Percentiles rank a stretch among this genome's conserved stretches.
Conservation (phyloP, 2,797 vertebrate genomes). For the Urocyon cinereoargenteus region DNA sequence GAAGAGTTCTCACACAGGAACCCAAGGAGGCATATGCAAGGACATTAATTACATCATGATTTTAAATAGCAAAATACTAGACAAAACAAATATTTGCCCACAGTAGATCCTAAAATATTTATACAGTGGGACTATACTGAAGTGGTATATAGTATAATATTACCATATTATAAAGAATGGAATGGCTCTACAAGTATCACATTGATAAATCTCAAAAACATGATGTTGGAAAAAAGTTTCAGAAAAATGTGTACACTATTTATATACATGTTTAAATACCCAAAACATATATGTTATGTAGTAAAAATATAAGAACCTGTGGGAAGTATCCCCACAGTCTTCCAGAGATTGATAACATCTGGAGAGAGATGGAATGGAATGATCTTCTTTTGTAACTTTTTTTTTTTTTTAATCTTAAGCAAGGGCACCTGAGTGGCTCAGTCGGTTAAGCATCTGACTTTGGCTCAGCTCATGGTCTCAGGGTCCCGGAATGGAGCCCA, state of each 20-base stretch:
- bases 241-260: slow-evolving; percentile 13
- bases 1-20: neutral
- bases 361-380: slow-evolving; percentile 10
- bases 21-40: neutral
- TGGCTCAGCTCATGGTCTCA: neutral
- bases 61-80: slow-evolving; percentile 40
- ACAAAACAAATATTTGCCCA: neutral
- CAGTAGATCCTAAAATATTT: slow-evolving; percentile 26
- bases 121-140: neutral
- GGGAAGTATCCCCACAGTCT: neutral
- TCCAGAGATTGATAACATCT: slow-evolving; percentile 55
- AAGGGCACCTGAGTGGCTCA: neutral
- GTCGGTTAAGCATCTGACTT: neutral
- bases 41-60: neutral
- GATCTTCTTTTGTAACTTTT: slow-evolving; percentile 2
- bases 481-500: neutral
- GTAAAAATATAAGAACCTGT: slow-evolving; percentile 19
- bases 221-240: neutral
- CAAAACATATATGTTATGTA: neutral
- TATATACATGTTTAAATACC: neutral
- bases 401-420: slow-evolving; percentile 20
- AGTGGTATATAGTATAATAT: neutral
- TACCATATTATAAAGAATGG: slow-evolving; percentile 1
- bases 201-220: slow-evolving; percentile 43
- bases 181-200: neutral